A percentile compares a stretch with the other conserved stretches of the same genome.
Evolutionary conservation across 2,797 vertebrate species (phyloP).

Genomic region (Xerus rutilus): DNA sequence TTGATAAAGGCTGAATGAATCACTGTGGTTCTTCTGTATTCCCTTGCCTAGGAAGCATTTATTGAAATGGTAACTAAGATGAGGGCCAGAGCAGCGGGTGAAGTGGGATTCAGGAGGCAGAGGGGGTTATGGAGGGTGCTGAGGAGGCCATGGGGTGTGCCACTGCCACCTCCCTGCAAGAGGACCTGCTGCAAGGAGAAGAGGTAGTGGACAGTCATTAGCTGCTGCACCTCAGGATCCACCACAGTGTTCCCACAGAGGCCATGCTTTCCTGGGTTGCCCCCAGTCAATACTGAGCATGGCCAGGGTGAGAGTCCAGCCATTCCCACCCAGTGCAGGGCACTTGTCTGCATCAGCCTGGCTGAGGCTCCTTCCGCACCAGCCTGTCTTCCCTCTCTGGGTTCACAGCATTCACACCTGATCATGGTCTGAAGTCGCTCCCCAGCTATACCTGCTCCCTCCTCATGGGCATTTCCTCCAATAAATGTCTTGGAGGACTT

Average conservation of each 20-base stretch:
- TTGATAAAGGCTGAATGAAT: neutral
- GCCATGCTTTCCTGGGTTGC: neutral
- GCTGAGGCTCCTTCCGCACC: neutral
- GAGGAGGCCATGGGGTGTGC: rapidly evolving
- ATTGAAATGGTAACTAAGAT: neutral
- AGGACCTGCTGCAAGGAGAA: neutral
- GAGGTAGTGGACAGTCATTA: neutral
- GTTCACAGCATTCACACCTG: neutral
- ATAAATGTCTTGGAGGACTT: neutral
- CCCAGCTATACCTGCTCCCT: neutral
- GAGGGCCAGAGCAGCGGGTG: neutral
- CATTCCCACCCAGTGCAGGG: neutral
- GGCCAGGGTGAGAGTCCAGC: rapidly evolving
- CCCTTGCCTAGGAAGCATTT: neutral
- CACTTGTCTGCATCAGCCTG: neutral
- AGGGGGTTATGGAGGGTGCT: neutral
- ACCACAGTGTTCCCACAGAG: neutral
- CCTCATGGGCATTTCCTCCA: neutral
- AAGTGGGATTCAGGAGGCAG: neutral
- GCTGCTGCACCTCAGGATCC: neutral
- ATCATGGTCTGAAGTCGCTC: rapidly evolving
- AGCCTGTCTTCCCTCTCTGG: neutral
- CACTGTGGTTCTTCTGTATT: neutral
- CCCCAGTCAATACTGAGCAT: neutral
- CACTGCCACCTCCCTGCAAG: neutral